phyloP scores from a whole-genome alignment of 2,797 vertebrate genomes.

The Schizopygopsis malacanthus region DNA sequence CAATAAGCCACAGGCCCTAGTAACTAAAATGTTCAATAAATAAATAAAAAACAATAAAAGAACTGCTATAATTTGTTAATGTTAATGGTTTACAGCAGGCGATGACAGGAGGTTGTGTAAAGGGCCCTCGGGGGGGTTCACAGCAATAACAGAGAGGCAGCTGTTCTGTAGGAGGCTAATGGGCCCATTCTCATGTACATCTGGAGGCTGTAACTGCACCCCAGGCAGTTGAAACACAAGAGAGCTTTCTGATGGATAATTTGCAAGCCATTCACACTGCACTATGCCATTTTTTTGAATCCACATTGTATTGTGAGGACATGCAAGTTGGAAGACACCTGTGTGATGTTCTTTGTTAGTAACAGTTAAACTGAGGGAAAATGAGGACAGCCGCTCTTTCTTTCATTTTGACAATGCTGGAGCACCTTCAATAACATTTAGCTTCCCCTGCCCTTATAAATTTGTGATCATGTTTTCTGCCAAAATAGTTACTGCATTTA shows the following conservation, averaged over 20 bases:
- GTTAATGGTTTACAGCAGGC: not conserved
- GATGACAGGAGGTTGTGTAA: slow-evolving; percentile 8
- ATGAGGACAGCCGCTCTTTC: slow-evolving; percentile 61
- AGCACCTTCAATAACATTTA: slow-evolving; percentile 42
- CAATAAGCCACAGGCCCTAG: not conserved
- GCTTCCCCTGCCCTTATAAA: not conserved
- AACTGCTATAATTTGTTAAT: not conserved
- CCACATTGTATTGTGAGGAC: not conserved
- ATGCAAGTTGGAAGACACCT: slow-evolving; percentile 26
- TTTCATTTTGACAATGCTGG: slow-evolving; percentile 72
- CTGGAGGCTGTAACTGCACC: slow-evolving; percentile 57
- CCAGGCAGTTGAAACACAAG: slow-evolving; percentile 19
- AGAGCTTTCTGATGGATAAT: slow-evolving; percentile 19
- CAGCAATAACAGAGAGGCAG: slow-evolving; percentile 46
- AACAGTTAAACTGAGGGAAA: not conserved
- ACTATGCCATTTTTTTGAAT: not conserved
- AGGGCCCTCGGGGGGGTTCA: slow-evolving; percentile 9
- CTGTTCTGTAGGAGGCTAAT: slow-evolving; percentile 45
- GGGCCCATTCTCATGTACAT: slow-evolving; percentile 63
- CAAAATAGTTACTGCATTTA: not conserved
- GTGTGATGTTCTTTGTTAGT: not conserved
- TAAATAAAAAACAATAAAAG: not conserved
- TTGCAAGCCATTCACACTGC: not conserved
- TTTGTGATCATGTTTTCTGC: not conserved
- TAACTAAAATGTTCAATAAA: not conserved